These are phyloP conservation scores for Adelges cooleyi DNA, from an alignment of 1,140 invertebrate species.

Conservation along the genomic window DNA sequence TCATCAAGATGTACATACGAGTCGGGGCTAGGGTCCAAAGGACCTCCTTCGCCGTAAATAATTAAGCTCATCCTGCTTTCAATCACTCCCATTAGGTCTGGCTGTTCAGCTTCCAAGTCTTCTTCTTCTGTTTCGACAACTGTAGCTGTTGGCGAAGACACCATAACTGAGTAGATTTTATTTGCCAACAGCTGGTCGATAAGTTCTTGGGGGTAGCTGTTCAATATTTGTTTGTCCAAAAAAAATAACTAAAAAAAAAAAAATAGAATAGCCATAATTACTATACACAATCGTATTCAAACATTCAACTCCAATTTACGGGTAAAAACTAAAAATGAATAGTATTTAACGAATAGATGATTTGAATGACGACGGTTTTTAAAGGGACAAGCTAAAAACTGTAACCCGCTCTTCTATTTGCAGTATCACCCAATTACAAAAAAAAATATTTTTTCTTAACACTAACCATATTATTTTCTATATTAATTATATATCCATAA, in stretches of 20 bases:
- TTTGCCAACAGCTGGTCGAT: not conserved
- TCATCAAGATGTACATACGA: not conserved
- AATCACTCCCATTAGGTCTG: slow-evolving; percentile 28
- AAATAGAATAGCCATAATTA: too few species aligned
- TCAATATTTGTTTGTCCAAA: not conserved
- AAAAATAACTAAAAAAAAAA: not conserved
- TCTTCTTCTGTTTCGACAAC: not conserved
- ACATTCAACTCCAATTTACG: too few species aligned
- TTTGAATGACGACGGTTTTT: too few species aligned
- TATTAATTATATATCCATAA: too few species aligned
- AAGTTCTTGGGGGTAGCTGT: not conserved
- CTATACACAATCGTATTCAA: too few species aligned
- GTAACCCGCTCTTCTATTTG: too few species aligned
- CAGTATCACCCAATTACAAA: too few species aligned
- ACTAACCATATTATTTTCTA: too few species aligned
- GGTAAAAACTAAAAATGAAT: too few species aligned
- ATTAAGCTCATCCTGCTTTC: slow-evolving; percentile 1
- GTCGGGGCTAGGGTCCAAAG: not conserved
- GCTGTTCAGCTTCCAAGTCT: slow-evolving; percentile 30
- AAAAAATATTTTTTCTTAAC: too few species aligned
- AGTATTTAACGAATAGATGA: too few species aligned
- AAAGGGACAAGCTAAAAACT: too few species aligned
- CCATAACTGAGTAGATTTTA: not conserved
- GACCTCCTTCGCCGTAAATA: slow-evolving; percentile 2
- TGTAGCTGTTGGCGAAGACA: not conserved